Percentiles rank a stretch among this genome's conserved stretches.
Evolutionary conservation across 2,797 vertebrate genomes (phyloP).

Genomic region (Percopsis omiscomaycus): DNA sequence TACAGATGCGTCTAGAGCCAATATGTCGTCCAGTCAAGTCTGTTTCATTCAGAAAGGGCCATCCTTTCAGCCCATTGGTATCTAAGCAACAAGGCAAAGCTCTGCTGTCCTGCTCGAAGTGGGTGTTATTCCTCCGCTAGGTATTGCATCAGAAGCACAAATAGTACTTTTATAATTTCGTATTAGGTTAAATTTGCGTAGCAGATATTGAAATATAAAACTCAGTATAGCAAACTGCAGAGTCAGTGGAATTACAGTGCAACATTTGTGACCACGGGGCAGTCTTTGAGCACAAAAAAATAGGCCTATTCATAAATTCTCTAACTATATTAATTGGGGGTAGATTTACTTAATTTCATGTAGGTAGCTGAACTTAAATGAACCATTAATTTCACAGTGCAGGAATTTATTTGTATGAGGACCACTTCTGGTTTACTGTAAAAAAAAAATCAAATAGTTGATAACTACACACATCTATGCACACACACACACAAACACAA

Average conservation of each 20-base stretch:
- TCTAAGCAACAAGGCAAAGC: slow-evolving; percentile 86
- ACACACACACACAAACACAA: no score
- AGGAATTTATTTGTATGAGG: no score
- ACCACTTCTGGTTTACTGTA: no score
- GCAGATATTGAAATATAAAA: not conserved
- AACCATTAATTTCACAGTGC: no score
- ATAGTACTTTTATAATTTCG: slow-evolving; percentile 54
- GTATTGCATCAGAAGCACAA: slow-evolving; percentile 79
- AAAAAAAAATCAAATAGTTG: no score
- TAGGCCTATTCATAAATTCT: no score
- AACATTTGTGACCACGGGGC: no score
- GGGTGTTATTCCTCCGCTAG: slow-evolving; percentile 82
- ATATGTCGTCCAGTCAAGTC: slow-evolving; percentile 57
- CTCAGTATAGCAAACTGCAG: not conserved
- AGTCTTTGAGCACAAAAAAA: no score
- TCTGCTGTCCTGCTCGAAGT: slow-evolving; percentile 61
- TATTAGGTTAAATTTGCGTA: not conserved
- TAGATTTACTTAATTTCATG: no score
- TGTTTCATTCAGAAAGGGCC: slow-evolving; percentile 60
- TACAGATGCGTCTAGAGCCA: slow-evolving; percentile 57
- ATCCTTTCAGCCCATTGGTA: slow-evolving; percentile 76
- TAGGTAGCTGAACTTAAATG: no score
- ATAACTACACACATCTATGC: no score
- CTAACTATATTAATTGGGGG: no score
- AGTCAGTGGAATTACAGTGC: not conserved